Evolutionary conservation across 2,797 vertebrate genomes (phyloP).

Genomic region (Ctenochaetus hawaiiensis): DNA sequence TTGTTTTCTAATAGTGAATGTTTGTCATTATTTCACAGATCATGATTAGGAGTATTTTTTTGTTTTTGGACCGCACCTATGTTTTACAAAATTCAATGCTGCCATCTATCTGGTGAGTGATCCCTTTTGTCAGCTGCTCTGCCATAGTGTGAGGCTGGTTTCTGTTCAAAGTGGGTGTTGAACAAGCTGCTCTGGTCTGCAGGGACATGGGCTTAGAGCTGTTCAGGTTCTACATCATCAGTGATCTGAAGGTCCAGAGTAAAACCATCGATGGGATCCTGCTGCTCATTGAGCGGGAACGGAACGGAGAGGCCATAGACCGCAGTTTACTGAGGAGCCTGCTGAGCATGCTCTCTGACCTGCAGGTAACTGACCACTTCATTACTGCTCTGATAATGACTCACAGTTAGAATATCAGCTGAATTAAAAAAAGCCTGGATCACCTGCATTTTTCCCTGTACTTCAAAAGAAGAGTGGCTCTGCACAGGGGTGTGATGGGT

Average conservation of each 20-base stretch:
- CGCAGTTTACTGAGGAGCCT: constrained; percentile 96
- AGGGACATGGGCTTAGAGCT: constrained; percentile 99
- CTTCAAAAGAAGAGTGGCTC: background rate
- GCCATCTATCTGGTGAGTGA: constrained; percentile 97
- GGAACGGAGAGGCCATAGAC: constrained; percentile 96
- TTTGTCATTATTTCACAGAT: constrained; percentile 77
- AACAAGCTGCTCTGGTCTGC: constrained; percentile 55
- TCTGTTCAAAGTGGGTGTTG: background rate
- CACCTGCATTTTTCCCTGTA: constrained; percentile 4
- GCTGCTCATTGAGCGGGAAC: constrained; percentile 95
- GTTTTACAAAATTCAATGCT: constrained; percentile 99
- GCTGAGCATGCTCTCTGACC: constrained; percentile 98
- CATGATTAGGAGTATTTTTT: constrained; percentile 99
- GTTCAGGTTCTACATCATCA: constrained; percentile 99
- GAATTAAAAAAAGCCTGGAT: background rate
- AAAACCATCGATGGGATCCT: constrained; percentile 99
- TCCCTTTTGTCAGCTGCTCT: background rate
- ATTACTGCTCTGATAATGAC: background rate
- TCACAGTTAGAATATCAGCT: background rate
- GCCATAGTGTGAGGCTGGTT: background rate
- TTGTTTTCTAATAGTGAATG: constrained; percentile 13
- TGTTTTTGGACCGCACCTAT: constrained; percentile 99
- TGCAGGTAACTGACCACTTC: constrained; percentile 87
- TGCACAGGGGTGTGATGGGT: constrained; percentile 25
- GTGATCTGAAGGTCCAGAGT: constrained; percentile 97